Percentiles rank a stretch among this genome's conserved stretches.
Evolutionary conservation across 2,113 vertebrate genomes (phyloP).

Genomic region (Pseudopodoces humilis): DNA sequence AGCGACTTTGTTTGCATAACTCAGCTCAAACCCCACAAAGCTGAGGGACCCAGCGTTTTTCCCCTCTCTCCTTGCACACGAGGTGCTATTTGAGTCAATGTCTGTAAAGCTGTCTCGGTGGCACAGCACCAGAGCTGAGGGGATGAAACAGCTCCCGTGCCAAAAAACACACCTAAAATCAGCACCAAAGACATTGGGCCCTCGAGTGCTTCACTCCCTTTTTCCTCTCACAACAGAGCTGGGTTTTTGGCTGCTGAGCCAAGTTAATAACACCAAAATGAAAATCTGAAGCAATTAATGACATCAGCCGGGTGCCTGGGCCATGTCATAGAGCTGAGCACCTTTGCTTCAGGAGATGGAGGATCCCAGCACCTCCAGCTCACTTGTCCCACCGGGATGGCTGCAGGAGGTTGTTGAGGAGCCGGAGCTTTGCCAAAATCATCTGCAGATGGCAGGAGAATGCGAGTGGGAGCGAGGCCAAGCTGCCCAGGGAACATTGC

Average conservation of each 20-base stretch:
- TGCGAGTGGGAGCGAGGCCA: background rate
- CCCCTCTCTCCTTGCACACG: background rate
- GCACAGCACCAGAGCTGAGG: background rate
- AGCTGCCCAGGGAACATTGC: too few species aligned
- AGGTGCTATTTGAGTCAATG: background rate
- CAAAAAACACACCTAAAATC: constrained; percentile 20
- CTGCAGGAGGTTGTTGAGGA: background rate
- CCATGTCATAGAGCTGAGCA: background rate
- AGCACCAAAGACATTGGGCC: background rate
- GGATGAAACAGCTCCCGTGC: background rate
- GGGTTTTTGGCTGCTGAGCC: constrained; percentile 19
- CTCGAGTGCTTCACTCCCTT: background rate
- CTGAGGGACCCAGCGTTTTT: background rate
- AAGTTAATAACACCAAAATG: too few species aligned
- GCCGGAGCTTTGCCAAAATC: background rate
- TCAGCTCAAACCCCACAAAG: constrained; percentile 16
- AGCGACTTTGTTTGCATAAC: constrained; percentile 26
- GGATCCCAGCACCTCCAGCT: background rate
- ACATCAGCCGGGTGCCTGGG: background rate
- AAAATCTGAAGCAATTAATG: background rate
- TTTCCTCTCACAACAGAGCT: background rate
- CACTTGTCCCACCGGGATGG: background rate
- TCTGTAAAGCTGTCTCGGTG: background rate
- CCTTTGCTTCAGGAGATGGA: background rate
- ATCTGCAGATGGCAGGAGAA: background rate